Evolutionary conservation across 2,113 vertebrate species (phyloP).

Genomic region (Pangasianodon gigas): DNA sequence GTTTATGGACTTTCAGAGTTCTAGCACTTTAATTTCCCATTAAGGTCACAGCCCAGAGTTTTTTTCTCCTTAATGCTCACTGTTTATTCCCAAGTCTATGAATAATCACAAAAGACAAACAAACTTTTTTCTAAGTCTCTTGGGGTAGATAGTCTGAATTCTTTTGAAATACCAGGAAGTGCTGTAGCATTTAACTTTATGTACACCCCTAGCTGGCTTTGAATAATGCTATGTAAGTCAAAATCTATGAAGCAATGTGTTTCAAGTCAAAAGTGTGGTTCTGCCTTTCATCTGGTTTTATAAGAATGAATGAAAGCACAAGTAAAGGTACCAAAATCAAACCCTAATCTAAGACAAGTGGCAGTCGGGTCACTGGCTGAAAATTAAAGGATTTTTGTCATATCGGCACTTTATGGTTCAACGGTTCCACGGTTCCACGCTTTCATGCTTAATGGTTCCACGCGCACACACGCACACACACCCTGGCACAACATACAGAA

Average conservation of each 20-base stretch:
- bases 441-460: too few species aligned
- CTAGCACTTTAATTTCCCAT: constrained; percentile 38
- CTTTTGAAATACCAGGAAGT: constrained; percentile 3
- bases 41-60: constrained; percentile 41
- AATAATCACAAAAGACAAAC: constrained; percentile 33
- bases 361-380: neutral
- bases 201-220: neutral
- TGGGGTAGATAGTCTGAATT: neutral
- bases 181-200: neutral
- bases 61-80: constrained; percentile 45
- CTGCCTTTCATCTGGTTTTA: neutral
- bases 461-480: neutral
- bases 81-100: constrained; percentile 55
- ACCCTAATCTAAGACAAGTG: neutral
- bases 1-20: constrained; percentile 45
- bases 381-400: neutral
- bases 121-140: neutral
- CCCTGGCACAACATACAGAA: neutral
- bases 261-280: neutral
- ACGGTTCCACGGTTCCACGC: too few species aligned
- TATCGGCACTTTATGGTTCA: neutral
- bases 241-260: neutral
- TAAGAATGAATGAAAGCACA: neutral
- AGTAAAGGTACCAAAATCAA: neutral
- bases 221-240: neutral